These are phyloP conservation scores for Zapus hudsonius DNA, from an alignment of 2,113 vertebrate genomes.

Conservation along the genomic window DNA sequence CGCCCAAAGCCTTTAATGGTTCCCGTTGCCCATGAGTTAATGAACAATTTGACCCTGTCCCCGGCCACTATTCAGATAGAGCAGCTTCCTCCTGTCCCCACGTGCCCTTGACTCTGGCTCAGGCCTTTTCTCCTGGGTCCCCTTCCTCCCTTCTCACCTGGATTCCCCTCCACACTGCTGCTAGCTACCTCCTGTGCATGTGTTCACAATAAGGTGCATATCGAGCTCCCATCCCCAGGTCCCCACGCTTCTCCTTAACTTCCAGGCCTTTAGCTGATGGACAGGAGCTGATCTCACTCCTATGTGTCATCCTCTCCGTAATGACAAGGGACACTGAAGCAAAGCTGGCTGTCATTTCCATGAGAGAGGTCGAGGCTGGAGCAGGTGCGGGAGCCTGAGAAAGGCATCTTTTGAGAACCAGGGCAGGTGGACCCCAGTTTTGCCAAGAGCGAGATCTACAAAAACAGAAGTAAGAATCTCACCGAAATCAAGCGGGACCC, in stretches of 20 bases:
- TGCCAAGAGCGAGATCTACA: constrained; percentile 11
- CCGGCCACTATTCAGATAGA: background rate
- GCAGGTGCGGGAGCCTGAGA: background rate
- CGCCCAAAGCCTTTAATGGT: background rate
- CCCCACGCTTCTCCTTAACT: background rate
- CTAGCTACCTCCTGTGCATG: background rate
- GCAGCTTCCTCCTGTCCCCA: background rate
- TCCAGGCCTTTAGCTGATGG: too few species aligned
- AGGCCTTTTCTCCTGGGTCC: background rate
- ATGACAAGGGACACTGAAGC: background rate
- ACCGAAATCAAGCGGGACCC: constrained; percentile 19
- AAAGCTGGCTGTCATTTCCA: background rate
- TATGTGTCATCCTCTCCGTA: background rate
- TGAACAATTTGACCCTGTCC: background rate
- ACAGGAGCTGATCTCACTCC: background rate
- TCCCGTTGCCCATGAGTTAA: background rate
- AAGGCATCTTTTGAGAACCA: background rate
- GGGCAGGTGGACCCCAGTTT: background rate
- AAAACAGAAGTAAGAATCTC: constrained; percentile 20
- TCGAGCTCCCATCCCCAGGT: background rate
- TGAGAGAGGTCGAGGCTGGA: background rate
- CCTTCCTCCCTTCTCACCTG: background rate
- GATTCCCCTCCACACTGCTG: background rate
- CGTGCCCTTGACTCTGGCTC: background rate
- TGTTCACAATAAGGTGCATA: background rate